phyloP scores from a whole-genome alignment of 1,140 invertebrate genomes.

The Sarcophaga peregrina region DNA sequence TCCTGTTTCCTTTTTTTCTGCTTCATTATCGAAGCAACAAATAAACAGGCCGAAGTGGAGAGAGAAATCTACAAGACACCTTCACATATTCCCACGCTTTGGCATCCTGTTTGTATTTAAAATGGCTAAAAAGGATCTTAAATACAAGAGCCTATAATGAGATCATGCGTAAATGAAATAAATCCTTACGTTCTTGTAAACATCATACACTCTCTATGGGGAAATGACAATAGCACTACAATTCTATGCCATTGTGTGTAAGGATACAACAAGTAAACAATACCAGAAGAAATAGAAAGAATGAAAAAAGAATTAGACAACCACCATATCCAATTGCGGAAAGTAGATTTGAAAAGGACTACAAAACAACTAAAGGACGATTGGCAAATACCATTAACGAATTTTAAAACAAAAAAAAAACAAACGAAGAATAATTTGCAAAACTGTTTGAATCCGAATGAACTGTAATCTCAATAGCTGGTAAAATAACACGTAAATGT shows the following conservation, averaged over 20 bases:
- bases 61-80: slow-evolving; percentile 11
- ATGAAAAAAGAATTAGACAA: slow-evolving; percentile 3
- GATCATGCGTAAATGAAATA: slow-evolving; percentile 7
- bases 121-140: background rate
- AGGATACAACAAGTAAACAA: background rate
- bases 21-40: too few species aligned
- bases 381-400: slow-evolving; percentile 24
- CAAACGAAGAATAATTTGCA: slow-evolving; percentile 5
- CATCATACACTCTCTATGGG: background rate
- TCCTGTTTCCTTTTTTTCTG: background rate
- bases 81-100: slow-evolving; percentile 38
- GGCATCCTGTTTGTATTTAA: background rate
- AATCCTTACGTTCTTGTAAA: slow-evolving; percentile 26
- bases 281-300: background rate
- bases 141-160: background rate
- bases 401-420: background rate
- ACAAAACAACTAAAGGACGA: background rate
- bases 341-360: background rate
- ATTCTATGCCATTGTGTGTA: background rate
- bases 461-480: background rate
- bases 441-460: background rate
- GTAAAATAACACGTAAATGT: background rate
- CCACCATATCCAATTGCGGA: slow-evolving; percentile 12
- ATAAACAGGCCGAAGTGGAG: too few species aligned
- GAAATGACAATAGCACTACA: background rate